Evolutionary conservation across 2,888 invertebrate genomes (phyloP).

Genomic region (Chrysolina oricalcia): DNA sequence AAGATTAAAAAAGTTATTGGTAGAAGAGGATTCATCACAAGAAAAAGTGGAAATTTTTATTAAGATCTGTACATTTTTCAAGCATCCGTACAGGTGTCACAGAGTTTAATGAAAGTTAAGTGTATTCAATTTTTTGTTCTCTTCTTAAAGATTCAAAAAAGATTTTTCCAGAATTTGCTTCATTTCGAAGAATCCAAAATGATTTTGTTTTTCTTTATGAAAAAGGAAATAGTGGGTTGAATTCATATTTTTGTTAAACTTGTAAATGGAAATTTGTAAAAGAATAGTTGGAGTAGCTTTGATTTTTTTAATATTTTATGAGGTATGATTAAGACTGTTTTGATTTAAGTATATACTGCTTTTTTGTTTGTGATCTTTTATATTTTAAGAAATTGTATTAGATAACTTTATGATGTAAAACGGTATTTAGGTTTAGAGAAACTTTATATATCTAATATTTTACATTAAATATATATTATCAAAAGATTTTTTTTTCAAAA

Average conservation of each 20-base stretch:
- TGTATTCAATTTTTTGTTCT: too few species aligned
- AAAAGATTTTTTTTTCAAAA: too few species aligned
- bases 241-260: not conserved
- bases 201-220: too few species aligned
- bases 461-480: constrained; percentile 11
- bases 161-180: too few species aligned
- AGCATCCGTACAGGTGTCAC: not conserved
- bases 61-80: not conserved
- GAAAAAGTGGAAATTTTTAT: too few species aligned
- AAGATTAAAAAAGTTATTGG: constrained; percentile 51
- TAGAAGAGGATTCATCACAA: not conserved
- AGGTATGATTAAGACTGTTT: constrained; percentile 9
- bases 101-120: not conserved
- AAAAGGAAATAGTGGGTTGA: too few species aligned
- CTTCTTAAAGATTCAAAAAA: too few species aligned
- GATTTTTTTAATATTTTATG: not conserved
- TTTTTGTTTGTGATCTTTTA: constrained; percentile 21
- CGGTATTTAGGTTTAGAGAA: constrained; percentile 3
- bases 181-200: too few species aligned
- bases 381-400: constrained; percentile 2
- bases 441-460: constrained; percentile 10
- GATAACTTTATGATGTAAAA: not conserved
- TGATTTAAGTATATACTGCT: constrained; percentile 15
- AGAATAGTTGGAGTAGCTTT: constrained; percentile 16
- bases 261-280: too few species aligned